Evolutionary conservation across 1,140 invertebrate species (phyloP).

Genomic region (Listronotus oregonensis): DNA sequence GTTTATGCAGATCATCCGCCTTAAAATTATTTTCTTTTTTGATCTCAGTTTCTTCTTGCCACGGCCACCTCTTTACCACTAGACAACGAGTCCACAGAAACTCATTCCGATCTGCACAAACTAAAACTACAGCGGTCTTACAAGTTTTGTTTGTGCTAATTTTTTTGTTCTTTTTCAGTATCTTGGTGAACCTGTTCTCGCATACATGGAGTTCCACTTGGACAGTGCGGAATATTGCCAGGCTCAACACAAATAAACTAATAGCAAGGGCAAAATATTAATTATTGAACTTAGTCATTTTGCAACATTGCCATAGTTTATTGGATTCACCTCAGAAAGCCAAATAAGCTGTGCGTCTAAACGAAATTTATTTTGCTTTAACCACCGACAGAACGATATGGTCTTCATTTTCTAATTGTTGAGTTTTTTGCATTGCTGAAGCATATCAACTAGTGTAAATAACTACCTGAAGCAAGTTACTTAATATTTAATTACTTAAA

Average conservation of each 20-base stretch:
- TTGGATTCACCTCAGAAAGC: conserved; percentile 47
- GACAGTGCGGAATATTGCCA: conserved; percentile 95
- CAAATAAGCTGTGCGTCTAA: conserved; percentile 43
- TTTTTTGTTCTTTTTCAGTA: conserved; percentile 48
- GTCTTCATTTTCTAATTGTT: conserved; percentile 22
- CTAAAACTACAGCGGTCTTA: too few relatives aligned
- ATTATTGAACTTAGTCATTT: conserved; percentile 42
- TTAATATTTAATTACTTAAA: conserved; percentile 12
- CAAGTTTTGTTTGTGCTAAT: too few relatives aligned
- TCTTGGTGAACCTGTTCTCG: conserved; percentile 55
- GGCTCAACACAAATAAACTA: conserved; percentile 92
- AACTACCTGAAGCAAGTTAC: conserved; percentile 28
- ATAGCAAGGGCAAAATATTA: conserved; percentile 38
- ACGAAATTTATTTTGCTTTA: conserved; percentile 24
- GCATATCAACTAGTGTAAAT: conserved; percentile 43
- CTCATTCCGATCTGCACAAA: too few relatives aligned
- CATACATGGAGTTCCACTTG: conserved; percentile 97
- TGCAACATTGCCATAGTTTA: conserved; percentile 44
- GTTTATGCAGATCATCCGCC: too few relatives aligned
- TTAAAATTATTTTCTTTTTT: too few relatives aligned
- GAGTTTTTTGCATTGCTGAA: conserved; percentile 37
- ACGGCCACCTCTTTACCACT: too few relatives aligned
- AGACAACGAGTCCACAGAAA: too few relatives aligned
- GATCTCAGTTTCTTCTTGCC: too few relatives aligned
- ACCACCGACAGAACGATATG: conserved; percentile 13